Evolutionary conservation across 2,797 vertebrate species (phyloP), one percentile per base, ranked within the genome.

Genomic region (Ctenopoma multispine): DNA sequence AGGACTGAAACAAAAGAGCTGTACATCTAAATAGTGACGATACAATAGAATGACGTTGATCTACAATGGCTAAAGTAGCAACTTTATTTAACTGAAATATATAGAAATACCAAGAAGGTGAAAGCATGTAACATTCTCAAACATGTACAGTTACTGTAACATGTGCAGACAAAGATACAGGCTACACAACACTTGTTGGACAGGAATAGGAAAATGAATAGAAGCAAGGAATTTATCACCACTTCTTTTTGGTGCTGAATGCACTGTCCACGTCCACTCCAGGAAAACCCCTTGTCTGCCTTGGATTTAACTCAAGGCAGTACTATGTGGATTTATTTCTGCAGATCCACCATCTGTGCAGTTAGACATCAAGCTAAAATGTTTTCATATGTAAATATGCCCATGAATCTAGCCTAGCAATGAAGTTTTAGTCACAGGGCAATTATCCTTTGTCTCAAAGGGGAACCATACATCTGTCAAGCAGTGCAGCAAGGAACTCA

Each of bases 361-460:
- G 50, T 38, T 24, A 13, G 31, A 66, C 67, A 79, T 75, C 44
- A 69, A 81, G 50, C 58, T 61, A 58, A 0, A 4, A 5, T 57
- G 72, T 44, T 48, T 87, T 90, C 74, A 83, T 80, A 89, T 87
- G 82, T 80, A 83, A 89, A 88, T 84, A 51, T 56, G 60, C 15
- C 50, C 68, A 85, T 82, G 75, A 79, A 88, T 88, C 63, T 20
- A 49, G 20, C 38, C 44, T 7, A 23, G 49, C 68, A 7, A 4
- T 47, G 36, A 69, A 63, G 61, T 69, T 58, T 38, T 13, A 54
- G 79, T 82, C 49, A 69, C 43, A 56, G 38, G 8, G 44, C 66
- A 34, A 34, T 53, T 83, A 81, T 56, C 44, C 62, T 65, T 73
- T 57, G 41, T 38, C 43, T 70, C 72, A 77, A 63, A 61, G 54